Percentiles rank a stretch among this genome's conserved stretches.
Evolutionary conservation across 2,888 invertebrate species (phyloP).

Genomic region (Nemurella pictetii): DNA sequence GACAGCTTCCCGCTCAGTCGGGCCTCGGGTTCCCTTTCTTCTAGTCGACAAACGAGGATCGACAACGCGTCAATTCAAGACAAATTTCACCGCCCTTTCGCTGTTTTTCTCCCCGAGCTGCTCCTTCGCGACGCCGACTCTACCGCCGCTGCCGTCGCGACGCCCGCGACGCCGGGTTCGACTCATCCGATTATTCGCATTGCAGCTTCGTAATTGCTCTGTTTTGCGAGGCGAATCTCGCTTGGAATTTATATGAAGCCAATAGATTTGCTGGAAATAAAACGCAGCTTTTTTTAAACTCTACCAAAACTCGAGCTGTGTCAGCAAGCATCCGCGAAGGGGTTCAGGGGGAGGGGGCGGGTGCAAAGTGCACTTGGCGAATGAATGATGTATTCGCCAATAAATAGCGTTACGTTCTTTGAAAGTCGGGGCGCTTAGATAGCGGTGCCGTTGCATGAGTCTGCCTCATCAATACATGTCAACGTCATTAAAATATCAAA

Average conservation of each 20-base stretch:
- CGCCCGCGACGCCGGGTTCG: too few relatives aligned
- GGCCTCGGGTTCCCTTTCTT: background rate
- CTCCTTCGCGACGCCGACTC: background rate
- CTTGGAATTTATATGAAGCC: background rate
- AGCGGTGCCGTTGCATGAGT: background rate
- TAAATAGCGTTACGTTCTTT: background rate
- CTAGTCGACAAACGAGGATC: constrained; percentile 9
- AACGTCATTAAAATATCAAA: background rate
- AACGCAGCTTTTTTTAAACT: background rate
- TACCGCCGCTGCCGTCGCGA: background rate
- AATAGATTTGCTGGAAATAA: background rate
- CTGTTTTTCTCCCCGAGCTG: constrained; percentile 24
- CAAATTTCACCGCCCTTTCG: constrained; percentile 27
- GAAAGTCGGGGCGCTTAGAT: background rate
- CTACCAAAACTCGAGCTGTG: background rate
- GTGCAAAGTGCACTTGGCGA: background rate
- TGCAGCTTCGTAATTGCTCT: background rate
- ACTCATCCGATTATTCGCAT: background rate
- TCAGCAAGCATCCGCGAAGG: background rate
- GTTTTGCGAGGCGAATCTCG: background rate
- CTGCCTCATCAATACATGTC: constrained; percentile 13
- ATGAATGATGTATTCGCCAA: background rate
- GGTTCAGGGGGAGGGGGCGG: too few relatives aligned
- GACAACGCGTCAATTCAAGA: constrained; percentile 19
- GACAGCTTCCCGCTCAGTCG: background rate